Conservation (phyloP, 2,797 vertebrate genomes). For the Danionella dracula region DNA sequence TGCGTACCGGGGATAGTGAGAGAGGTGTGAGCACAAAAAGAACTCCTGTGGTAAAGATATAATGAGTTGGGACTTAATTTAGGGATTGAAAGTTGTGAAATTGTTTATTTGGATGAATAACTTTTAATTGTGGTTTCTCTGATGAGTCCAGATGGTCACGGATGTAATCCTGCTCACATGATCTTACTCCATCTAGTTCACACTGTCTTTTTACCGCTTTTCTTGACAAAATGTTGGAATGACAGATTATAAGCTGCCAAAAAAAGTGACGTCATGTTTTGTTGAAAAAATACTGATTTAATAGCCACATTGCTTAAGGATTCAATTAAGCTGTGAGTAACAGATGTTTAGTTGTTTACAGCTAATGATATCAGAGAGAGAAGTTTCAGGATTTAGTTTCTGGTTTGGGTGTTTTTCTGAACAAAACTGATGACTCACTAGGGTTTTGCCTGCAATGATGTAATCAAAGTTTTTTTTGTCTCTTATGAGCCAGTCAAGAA, state of each 20-base stretch:
- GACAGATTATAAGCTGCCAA: neutral
- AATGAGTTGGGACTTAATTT: neutral
- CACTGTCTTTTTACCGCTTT: neutral
- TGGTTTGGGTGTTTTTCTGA: conserved; percentile 22
- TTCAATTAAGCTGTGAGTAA: neutral
- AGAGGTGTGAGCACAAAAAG: neutral
- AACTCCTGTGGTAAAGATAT: neutral
- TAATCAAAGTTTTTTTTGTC: neutral
- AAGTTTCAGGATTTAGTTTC: neutral
- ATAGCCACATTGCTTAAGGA: neutral
- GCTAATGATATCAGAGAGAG: neutral
- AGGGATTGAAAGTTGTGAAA: neutral
- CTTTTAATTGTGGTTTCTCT: conserved; percentile 5
- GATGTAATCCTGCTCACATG: conserved; percentile 39
- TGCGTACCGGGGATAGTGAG: neutral
- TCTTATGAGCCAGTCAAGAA: neutral
- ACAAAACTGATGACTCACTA: conserved; percentile 27
- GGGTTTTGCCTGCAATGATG: conserved; percentile 16
- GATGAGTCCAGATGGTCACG: conserved; percentile 30
- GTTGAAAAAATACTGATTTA: neutral
- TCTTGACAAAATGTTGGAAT: neutral
- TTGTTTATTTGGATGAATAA: neutral
- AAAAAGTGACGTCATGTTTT: neutral
- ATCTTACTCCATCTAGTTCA: neutral
- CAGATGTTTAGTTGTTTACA: neutral